A percentile compares a stretch with the other conserved stretches of the same genome.
These are phyloP conservation scores for Uromys caudimaculatus DNA, from an alignment of 2,797 vertebrate genomes.

Conservation along the genomic window DNA sequence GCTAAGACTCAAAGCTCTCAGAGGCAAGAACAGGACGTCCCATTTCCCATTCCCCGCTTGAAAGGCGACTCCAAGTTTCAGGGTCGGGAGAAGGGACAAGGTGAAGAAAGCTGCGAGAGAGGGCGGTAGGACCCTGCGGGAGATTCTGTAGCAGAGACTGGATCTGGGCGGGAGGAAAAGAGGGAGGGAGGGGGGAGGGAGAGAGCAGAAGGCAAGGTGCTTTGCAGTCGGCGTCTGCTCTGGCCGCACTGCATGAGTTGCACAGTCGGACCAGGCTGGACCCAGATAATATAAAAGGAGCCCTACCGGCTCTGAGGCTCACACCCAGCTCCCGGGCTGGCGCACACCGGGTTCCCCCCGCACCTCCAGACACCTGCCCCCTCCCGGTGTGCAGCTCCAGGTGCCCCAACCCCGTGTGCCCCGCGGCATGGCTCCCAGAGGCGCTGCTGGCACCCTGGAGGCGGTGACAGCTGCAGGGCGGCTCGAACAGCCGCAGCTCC, in stretches of 20 bases:
- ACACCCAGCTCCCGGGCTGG: not conserved
- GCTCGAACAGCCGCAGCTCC: slow-evolving; percentile 50
- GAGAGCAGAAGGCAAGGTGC: slow-evolving; percentile 55
- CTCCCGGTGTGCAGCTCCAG: not conserved
- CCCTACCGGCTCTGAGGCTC: not conserved
- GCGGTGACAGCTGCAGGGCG: not conserved
- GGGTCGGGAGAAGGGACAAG: not conserved
- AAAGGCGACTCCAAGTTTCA: not conserved
- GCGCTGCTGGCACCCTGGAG: not conserved
- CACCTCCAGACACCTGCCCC: slow-evolving; percentile 70
- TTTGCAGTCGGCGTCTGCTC: slow-evolving; percentile 43
- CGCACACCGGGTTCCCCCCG: not conserved
- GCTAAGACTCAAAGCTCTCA: not conserved
- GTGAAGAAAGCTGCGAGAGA: not conserved
- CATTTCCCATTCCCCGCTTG: not conserved
- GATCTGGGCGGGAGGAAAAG: not conserved
- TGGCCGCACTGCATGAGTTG: slow-evolving; percentile 68
- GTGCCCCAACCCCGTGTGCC: slow-evolving; percentile 17
- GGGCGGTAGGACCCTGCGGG: slow-evolving; percentile 82
- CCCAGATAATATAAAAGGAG: slow-evolving; percentile 73
- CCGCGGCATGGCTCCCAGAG: slow-evolving; percentile 38
- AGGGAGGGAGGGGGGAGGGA: slow-evolving; percentile 43
- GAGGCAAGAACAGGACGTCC: not conserved
- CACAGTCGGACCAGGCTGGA: slow-evolving; percentile 21
- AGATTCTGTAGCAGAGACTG: slow-evolving; percentile 34